Evolutionary conservation across 1,140 invertebrate species (phyloP).

Genomic region (Saccostrea cuccullata): DNA sequence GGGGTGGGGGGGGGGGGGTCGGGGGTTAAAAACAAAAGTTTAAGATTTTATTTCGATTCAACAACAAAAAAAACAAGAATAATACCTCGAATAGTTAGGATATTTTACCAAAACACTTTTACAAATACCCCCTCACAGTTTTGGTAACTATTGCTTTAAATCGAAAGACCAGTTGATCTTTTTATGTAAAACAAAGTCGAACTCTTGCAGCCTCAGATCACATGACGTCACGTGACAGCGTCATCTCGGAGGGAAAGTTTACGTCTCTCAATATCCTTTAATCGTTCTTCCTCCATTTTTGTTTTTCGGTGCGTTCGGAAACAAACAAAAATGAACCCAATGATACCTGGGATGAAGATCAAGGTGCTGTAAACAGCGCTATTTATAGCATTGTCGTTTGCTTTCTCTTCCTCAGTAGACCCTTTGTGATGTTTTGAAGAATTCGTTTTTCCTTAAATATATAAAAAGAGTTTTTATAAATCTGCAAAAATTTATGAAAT

Average conservation of each 20-base stretch:
- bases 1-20: no score
- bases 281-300: neutral
- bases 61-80: no score
- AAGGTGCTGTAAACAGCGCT: neutral
- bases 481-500: neutral
- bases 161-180: no score
- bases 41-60: no score
- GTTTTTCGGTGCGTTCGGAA: neutral
- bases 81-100: no score
- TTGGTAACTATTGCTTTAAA: no score
- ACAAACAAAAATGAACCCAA: constrained; percentile 24
- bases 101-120: no score
- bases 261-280: neutral
- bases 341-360: constrained; percentile 4
- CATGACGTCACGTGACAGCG: neutral
- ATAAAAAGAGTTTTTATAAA: neutral
- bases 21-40: no score
- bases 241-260: constrained; percentile 4
- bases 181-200: no score
- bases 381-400: neutral
- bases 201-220: no score
- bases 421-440: neutral
- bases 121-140: no score
- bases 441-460: constrained; percentile 10
- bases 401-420: neutral